Evolutionary conservation across 2,888 invertebrate species (phyloP).

Genomic region (Drosophila mimetica): DNA sequence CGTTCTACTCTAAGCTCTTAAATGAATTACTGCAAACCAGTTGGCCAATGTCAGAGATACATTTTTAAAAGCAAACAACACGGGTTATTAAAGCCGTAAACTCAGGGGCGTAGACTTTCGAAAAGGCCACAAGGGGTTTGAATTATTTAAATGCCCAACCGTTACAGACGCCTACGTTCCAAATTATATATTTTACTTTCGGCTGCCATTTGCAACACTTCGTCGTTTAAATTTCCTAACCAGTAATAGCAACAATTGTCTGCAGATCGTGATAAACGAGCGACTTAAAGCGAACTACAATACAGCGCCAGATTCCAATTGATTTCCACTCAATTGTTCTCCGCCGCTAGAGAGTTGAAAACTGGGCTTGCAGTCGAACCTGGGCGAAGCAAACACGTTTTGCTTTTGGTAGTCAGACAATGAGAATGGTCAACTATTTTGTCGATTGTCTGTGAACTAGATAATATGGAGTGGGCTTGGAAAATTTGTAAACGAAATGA

Average conservation of each 20-base stretch:
- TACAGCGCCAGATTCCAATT: slow-evolving; percentile 52
- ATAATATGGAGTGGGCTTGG: slow-evolving; percentile 31
- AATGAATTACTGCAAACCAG: slow-evolving; percentile 56
- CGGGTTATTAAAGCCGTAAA: slow-evolving; percentile 42
- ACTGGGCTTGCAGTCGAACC: slow-evolving; percentile 26
- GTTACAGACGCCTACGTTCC: slow-evolving; percentile 50
- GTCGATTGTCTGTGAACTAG: slow-evolving; percentile 54
- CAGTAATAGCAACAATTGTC: slow-evolving; percentile 61
- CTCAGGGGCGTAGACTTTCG: slow-evolving; percentile 54
- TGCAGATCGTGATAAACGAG: slow-evolving; percentile 66
- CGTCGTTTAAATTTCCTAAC: slow-evolving; percentile 45
- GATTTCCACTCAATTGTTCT: slow-evolving; percentile 69
- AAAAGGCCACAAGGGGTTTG: slow-evolving; percentile 67
- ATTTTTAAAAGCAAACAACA: slow-evolving; percentile 18
- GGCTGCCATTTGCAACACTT: slow-evolving; percentile 40
- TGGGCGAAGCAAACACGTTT: slow-evolving; percentile 71
- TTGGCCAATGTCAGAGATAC: slow-evolving; percentile 40
- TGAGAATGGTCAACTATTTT: slow-evolving; percentile 61
- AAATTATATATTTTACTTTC: slow-evolving; percentile 48
- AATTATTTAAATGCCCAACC: slow-evolving; percentile 41
- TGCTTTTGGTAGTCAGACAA: slow-evolving; percentile 61
- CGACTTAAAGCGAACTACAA: slow-evolving; percentile 45
- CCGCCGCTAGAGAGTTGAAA: slow-evolving; percentile 23
- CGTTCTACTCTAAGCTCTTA: slow-evolving; percentile 48
- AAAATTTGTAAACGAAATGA: neutral